These are phyloP conservation scores for Xestobium rufovillosum DNA, from an alignment of 2,888 invertebrate species.

Conservation along the genomic window DNA sequence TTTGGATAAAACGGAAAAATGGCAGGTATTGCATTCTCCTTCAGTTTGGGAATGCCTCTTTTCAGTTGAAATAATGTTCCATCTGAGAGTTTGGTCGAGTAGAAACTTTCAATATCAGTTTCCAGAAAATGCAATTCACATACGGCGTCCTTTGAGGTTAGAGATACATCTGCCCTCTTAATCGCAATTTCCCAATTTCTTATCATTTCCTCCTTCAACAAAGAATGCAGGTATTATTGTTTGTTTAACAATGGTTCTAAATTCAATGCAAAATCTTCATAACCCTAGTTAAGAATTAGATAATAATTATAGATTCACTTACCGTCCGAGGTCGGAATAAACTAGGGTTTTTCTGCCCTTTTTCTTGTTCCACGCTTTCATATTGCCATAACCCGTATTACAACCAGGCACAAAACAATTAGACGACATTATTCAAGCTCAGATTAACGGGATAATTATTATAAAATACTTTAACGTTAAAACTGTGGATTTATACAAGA, in stretches of 20 bases:
- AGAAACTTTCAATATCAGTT: neutral
- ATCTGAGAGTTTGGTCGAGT: neutral
- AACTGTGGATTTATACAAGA: too few species aligned
- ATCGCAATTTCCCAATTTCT: neutral
- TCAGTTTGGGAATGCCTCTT: too few species aligned
- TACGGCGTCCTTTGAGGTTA: neutral
- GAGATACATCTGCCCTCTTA: neutral
- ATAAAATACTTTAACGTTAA: too few species aligned
- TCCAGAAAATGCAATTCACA: neutral
- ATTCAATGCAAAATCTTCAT: too few species aligned
- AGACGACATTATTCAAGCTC: too few species aligned
- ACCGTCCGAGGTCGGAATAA: slow-evolving; percentile 2
- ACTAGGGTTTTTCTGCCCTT: neutral
- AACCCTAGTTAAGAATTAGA: too few species aligned
- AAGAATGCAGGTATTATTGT: slow-evolving; percentile 1
- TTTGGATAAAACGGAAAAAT: too few species aligned
- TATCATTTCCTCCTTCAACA: neutral
- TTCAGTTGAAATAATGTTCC: too few species aligned
- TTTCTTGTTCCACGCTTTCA: neutral
- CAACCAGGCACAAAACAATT: slow-evolving; percentile 7
- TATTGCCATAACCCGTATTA: neutral
- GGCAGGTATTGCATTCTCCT: too few species aligned
- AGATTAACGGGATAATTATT: too few species aligned
- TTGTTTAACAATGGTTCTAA: too few species aligned
- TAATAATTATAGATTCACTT: too few species aligned